phyloP scores from a whole-genome alignment of 2,113 vertebrate species.

The Tenrec ecaudatus region DNA sequence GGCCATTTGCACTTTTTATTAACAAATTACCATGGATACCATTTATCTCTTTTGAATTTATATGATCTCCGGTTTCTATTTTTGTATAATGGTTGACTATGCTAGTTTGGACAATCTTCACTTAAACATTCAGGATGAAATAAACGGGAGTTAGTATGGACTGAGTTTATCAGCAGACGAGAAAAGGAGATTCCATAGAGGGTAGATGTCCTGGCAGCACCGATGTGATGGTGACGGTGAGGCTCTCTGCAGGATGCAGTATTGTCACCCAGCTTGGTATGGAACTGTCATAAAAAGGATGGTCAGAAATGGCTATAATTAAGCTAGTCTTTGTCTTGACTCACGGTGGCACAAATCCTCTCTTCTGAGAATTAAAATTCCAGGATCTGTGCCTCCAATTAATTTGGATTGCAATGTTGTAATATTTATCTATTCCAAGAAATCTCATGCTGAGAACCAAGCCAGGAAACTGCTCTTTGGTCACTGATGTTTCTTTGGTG shows the following conservation, averaged over 20 bases:
- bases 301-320: not conserved
- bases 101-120: not conserved
- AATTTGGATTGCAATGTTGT: not conserved
- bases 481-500: not conserved
- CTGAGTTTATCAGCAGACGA: not conserved
- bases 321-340: not conserved
- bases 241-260: not conserved
- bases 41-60: not conserved
- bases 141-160: not conserved
- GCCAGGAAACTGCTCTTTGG: not conserved
- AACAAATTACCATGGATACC: not conserved
- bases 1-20: not conserved
- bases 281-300: not conserved
- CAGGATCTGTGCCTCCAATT: not conserved
- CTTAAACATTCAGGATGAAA: not conserved
- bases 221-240: too few relatives aligned
- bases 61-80: not conserved
- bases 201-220: accelerated
- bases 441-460: not conserved
- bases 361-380: not conserved
- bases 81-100: not conserved
- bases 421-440: not conserved
- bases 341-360: not conserved
- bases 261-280: too few relatives aligned
- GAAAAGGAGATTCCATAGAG: not conserved